Evolutionary conservation across 2,888 invertebrate species (phyloP), one percentile per base, ranked within the genome.

Genomic region (Yponomeuta sedellus): DNA sequence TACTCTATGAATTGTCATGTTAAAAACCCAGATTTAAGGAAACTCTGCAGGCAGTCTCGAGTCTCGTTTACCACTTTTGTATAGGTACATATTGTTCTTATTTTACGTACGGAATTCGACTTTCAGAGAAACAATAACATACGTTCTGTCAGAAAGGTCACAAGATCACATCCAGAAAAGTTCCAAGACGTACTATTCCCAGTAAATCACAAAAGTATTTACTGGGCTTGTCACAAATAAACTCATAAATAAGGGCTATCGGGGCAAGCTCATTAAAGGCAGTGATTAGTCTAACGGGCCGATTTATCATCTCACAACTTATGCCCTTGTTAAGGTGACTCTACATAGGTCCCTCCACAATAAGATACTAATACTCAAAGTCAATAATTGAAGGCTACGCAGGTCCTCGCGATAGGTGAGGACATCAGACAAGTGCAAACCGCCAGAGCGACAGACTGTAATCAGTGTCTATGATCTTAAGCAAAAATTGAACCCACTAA

Each of bases 241-340:
- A 58, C 58, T 22, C 5, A 22, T 22, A 59, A 59, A 20, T 59
- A 20, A 22, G 3, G 10, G 10, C 25, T 25, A 20, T 59, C 59
- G 12, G 44, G 44, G 25, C 19, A 59, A 22, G 20, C 25, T 59
- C 59, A 59, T 59, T 59, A 59, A 20, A 59, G 5, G 5, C 22
- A 59, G 25, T 59, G 59, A 59, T 59, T 59, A 59, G 59, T 59
- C 22, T 10, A 59, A 10, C 25, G 22, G 59, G 12, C 59, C 59
- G 25, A 59, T 59, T 59, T 22, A 59, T 52, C 44, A 52, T 52
- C 44, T 44, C 44, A 52, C 44, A 16, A 52, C 44, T 52, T 52
- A 52, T 52, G 44, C 44, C 16, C 44, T 52, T 52, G 44, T 52
- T 52, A 52, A 52, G 44, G 44, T 52, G 44, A 12, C 44, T 8